A percentile compares a stretch with the other conserved stretches of the same genome.
phyloP scores from a whole-genome alignment of 2,888 invertebrate genomes.

The Xylophagus ater region DNA sequence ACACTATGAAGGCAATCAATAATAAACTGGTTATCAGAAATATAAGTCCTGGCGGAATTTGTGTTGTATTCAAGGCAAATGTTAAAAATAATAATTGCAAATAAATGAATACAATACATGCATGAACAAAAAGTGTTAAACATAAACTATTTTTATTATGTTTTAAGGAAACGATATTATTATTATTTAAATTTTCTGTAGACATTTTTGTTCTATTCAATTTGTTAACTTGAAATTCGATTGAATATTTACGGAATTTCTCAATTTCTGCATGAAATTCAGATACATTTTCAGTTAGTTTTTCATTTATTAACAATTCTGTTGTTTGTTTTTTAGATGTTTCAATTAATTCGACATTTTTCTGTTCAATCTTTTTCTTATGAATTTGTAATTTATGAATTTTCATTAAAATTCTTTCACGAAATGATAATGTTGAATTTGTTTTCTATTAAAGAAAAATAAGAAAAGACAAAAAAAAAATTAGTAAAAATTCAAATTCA shows the following conservation, averaged over 20 bases:
- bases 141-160: too few relatives aligned
- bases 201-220: too few relatives aligned
- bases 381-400: conserved; percentile 12
- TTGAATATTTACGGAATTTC: conserved; percentile 1
- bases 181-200: too few relatives aligned
- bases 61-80: conserved; percentile 14
- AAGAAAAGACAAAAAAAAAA: neutral
- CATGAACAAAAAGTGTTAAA: conserved; percentile 14
- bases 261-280: conserved; percentile 7
- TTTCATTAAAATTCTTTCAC: conserved; percentile 11
- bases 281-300: neutral
- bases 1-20: conserved; percentile 16
- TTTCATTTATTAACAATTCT: neutral
- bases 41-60: conserved; percentile 16
- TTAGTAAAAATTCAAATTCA: neutral
- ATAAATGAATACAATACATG: conserved; percentile 15
- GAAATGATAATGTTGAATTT: conserved; percentile 8
- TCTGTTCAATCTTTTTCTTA: conserved; percentile 2
- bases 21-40: conserved; percentile 18
- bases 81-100: conserved; percentile 16
- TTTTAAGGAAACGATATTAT: too few relatives aligned
- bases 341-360: neutral
- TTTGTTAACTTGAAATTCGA: neutral
- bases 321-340: neutral
- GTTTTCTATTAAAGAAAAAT: conserved; percentile 13